Base-by-base conservation (phyloP, 2,888 invertebrate genomes). In the Cataglyphis altisquamis region DNA sequence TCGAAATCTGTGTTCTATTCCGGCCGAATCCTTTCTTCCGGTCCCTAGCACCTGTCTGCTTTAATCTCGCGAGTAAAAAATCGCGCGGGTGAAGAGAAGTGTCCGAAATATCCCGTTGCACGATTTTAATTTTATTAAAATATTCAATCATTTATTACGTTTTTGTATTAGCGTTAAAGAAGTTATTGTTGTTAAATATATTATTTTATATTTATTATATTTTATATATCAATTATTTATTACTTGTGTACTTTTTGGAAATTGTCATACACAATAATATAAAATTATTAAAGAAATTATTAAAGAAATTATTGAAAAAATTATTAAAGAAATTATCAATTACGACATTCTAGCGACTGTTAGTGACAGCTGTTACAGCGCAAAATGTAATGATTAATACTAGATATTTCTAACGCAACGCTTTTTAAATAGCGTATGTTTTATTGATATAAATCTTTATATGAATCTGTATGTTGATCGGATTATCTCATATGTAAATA, bases 21-120 rank as follows among this genome's bases (percentile, higher is more conserved):
- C 78, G 84, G 82, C 83, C 85, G 82, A 89, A 87, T 89, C 84
- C 83, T 83, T 87, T 60, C 48, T 74, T 29, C 68, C 74, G 62
- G 72, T 68, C 81, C 57, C 87, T 77, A 39, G 21, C 77, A 80
- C 72, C 78, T 78, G 70, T 70, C 67, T 32, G 52, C 9, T 45
- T 78, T 78, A 78, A 78, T 78, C 70, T 78, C 9, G 25, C 45
- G 36, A 45, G 21, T 18, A 70, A 72, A 80, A 72, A 80, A 80
- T 80, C 72, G 78, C 72, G 60, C 72, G 60, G 60, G 60, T 52
- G 57, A 32, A 15, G 18, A 70, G 15, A 18, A 48, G 21, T 29
- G 36, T 32, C 21, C 60, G 68, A 55, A 45, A 60, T 45, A 60
- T 45, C 29, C 29, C 78, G 36, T 63, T 74, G 70, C 32, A 29